Conservation (phyloP, 1,140 invertebrate species). For the Oncopodura yosiiana region DNA sequence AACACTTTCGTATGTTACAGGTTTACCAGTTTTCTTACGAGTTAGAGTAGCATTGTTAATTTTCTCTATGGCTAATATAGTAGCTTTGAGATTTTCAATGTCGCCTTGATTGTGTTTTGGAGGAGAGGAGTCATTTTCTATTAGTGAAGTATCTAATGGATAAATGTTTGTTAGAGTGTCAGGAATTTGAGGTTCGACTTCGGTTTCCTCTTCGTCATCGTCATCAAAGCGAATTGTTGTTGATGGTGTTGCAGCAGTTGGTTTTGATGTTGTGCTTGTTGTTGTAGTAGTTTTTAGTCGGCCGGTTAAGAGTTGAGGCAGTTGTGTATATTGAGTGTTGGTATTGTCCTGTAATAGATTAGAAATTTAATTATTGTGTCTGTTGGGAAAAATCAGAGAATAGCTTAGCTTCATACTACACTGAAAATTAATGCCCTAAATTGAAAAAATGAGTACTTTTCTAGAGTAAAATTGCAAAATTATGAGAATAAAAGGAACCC, state of each 20-base stretch:
- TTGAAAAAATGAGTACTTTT: too few species aligned
- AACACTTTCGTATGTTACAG: not conserved
- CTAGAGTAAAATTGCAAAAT: too few species aligned
- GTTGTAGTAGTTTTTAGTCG: too few species aligned
- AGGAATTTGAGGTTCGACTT: too few species aligned
- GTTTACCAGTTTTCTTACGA: slow-evolving; percentile 8
- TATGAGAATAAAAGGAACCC: too few species aligned
- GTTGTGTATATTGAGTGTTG: too few species aligned
- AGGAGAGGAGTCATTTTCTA: not conserved
- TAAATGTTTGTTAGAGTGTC: not conserved
- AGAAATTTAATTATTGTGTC: too few species aligned
- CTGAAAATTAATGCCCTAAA: too few species aligned
- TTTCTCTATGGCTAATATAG: slow-evolving; percentile 21
- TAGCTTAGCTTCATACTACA: too few species aligned
- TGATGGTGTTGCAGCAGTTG: not conserved
- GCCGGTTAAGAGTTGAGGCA: too few species aligned
- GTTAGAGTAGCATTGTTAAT: slow-evolving; percentile 16
- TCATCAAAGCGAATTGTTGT: not conserved
- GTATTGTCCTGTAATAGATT: too few species aligned
- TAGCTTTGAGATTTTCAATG: slow-evolving; percentile 14
- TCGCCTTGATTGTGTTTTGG: not conserved
- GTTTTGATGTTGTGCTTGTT: not conserved
- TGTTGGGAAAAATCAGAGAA: too few species aligned
- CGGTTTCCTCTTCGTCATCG: not conserved
- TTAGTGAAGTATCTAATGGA: not conserved